Base-by-base conservation (phyloP, 2,888 invertebrate species). In the Isoperla grammatica region DNA sequence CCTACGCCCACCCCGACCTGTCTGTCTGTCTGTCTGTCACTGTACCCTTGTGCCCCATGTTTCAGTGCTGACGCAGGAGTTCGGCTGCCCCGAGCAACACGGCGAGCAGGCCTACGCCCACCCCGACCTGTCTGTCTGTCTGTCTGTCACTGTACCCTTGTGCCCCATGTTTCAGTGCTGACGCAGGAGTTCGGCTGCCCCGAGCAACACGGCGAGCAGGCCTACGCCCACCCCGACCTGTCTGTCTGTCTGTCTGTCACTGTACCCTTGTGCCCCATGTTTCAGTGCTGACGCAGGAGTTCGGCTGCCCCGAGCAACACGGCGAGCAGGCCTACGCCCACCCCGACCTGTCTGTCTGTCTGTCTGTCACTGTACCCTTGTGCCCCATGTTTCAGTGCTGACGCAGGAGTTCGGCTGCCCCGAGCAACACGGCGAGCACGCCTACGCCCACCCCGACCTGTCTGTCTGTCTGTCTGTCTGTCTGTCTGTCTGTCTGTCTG, bases 21-120 rank as follows among this genome's bases (percentile, higher is more conserved):
- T 95, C n/a, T n/a, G n/a, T n/a, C n/a, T n/a, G n/a, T n/a, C n/a
- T n/a, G n/a, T n/a, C n/a, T n/a, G n/a, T n/a, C n/a, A n/a, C n/a
- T n/a, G n/a, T n/a, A n/a, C n/a, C n/a, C n/a, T n/a, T n/a, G n/a
- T n/a, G n/a, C n/a, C n/a, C n/a, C n/a, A n/a, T 15, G 65, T 76
- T 59, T 83, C 82, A 46, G 78, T 83, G 11, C 74, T 86, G 39
- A 78, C 85, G 50, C 79, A 81, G 64, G 81, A 85, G 1, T 88
- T 90, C 4, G 79, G 82, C 23, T 94, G 94, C 71, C 93, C 92
- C 1, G 90, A 93, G 69, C 83, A 81, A 56, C 79, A 87, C 70
- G 94, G 94, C 40, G 83, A 86, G 11, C 81, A 88, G 77, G 85
- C 91, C 0, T 92, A 93, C 74, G 86, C 88, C 4, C 92, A 95